Conservation (phyloP, 2,113 vertebrate species). For the Bubo blakistoni region DNA sequence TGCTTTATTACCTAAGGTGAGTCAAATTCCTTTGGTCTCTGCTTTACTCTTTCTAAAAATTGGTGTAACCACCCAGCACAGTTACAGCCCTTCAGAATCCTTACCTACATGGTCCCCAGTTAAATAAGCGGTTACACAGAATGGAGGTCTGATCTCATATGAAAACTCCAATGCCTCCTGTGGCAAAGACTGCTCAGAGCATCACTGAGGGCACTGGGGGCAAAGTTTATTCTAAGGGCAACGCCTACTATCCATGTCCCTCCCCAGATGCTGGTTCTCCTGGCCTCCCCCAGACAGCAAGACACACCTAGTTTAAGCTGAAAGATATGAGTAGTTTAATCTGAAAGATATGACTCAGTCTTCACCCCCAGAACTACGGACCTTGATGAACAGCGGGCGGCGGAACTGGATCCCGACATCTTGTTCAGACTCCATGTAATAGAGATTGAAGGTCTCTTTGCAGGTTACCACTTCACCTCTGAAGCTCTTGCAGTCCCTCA, state of each 20-base stretch:
- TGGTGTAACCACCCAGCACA: background rate
- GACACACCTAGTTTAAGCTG: constrained; percentile 14
- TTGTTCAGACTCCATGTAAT: constrained; percentile 78
- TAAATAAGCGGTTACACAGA: background rate
- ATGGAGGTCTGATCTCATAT: background rate
- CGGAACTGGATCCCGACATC: constrained; percentile 79
- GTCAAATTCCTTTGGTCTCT: background rate
- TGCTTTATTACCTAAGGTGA: background rate
- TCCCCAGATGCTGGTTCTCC: background rate
- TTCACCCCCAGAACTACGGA: background rate
- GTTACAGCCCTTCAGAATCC: background rate
- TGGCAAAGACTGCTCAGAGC: background rate
- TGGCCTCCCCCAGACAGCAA: background rate
- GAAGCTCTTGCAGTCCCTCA: constrained; percentile 80
- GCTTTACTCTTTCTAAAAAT: background rate
- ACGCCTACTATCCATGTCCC: background rate
- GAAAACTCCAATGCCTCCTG: background rate
- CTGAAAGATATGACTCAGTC: background rate
- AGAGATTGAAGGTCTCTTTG: constrained; percentile 82
- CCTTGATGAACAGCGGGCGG: constrained; percentile 74
- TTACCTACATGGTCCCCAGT: background rate
- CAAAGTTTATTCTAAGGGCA: constrained; percentile 39
- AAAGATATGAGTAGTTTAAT: background rate
- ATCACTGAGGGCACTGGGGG: background rate
- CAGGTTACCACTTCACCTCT: constrained; percentile 70